phyloP scores from a whole-genome alignment of 1,140 invertebrate genomes.

The Drosophila elegans region DNA sequence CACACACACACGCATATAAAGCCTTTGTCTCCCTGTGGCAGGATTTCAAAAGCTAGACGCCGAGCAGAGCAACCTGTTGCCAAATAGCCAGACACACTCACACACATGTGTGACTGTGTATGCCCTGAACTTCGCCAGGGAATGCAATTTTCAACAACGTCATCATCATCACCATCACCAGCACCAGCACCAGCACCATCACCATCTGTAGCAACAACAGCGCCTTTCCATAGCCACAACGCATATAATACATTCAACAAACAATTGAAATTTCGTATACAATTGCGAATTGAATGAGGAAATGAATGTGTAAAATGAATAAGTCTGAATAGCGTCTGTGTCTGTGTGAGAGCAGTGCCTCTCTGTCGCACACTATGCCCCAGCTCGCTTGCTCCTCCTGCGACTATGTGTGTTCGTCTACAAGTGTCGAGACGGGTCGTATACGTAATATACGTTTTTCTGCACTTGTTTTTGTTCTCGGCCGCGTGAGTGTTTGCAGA shows the following conservation, averaged over 20 bases:
- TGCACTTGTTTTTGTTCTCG: constrained; percentile 51
- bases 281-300: constrained; percentile 83
- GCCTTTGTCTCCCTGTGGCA: constrained; percentile 76
- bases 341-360: constrained; percentile 6
- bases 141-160: constrained; percentile 82
- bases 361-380: constrained; percentile 3
- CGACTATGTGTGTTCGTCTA: constrained; percentile 40
- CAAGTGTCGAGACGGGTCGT: constrained; percentile 81
- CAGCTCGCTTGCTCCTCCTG: constrained; percentile 1
- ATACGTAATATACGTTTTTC: constrained; percentile 66
- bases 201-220: constrained; percentile 35
- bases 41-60: constrained; percentile 75
- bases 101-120: constrained; percentile 17
- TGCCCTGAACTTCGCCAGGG: constrained; percentile 74
- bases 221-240: constrained; percentile 46
- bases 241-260: constrained; percentile 79
- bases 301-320: constrained; percentile 83
- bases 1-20: constrained; percentile 31
- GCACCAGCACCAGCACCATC: constrained; percentile 46
- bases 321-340: constrained; percentile 76
- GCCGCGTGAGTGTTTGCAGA: constrained; percentile 39
- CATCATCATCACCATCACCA: constrained; percentile 50
- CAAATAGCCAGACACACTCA: constrained; percentile 10
- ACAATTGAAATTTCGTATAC: constrained; percentile 83
- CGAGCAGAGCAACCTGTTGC: constrained; percentile 64